Evolutionary conservation across 2,113 vertebrate species (phyloP), one percentile per base, ranked within the genome.

Genomic region (Piprites chloris): DNA sequence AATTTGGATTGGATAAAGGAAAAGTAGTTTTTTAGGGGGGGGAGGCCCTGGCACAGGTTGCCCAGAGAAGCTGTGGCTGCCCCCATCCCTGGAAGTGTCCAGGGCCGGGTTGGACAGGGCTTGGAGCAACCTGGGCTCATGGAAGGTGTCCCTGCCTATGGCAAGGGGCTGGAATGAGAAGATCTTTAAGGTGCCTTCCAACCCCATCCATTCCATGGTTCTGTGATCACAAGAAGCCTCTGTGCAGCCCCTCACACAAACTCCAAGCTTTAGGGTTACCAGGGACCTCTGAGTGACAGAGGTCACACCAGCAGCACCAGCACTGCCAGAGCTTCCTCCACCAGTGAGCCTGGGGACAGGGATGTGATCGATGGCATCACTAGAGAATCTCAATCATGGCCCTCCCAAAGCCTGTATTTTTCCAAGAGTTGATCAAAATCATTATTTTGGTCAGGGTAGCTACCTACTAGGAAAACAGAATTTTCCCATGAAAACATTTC

Each of bases 401-500:
- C 56, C 69, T 85, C 41, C 80, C 41, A 44, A 86, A 91, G 8
- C 52, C 56, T 61, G 39, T 49, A 55, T 82, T 94, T 95, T 95
- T 89, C 56, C 79, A 78, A 89, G 73, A 20, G 68, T 33, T 90
- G 87, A 83, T 93, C 59, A 90, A 90, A 92, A 90, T 58, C 37
- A 87, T 93, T 90, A 96, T 71, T 9, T 90, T 39, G 79, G 65
- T 84, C 88, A 94, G 85, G 73, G 41, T 62, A 94, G 75, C 72
- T 86, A 95, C 88, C 85, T 94, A 5, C 61, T 68, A n/a, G 65
- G 82, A 93, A 97, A 96, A 95, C 49, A 80, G 77, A 95, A 82
- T 86, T 95, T 96, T 95, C 68, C 90, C 83, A 81, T 67, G 68
- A 91, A 97, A 95, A 83, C 72, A 81, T 95, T 96, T 96, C 75